Evolutionary conservation across 2,797 vertebrate species (phyloP), one percentile per base, ranked within the genome.

Genomic region (Numenius phaeopus): DNA sequence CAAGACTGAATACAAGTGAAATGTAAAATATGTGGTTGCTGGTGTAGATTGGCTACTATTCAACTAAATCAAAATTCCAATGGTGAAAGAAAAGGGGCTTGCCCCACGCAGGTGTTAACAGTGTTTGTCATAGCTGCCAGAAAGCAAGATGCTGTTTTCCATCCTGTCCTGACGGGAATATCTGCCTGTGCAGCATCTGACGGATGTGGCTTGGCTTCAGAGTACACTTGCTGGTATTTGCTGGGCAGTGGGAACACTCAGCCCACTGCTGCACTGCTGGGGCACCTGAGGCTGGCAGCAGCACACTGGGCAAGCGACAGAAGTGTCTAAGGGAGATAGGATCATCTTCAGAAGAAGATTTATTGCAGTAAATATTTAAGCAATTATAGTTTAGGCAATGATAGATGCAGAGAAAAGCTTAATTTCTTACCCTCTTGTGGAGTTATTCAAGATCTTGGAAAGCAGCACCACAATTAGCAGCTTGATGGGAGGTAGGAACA

Each of bases 41-140:
- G 40, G 5, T 37, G 15, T 71, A n/a, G 47, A 84, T 42, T 91
- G 77, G 52, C 42, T 83, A 10, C 37, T 67, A 18, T 44, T 77
- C 54, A 71, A 62, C 37, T 75, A 67, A 94, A 81, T 73, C 16
- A 52, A 39, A 80, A 52, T 49, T 83, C 55, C 50, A 64, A 39
- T 4, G 5, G 23, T 27, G 47, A 30, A 49, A 65, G 64, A 47
- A 83, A 34, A 65, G 19, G 24, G 32, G 16, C 34, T 44, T 52
- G 16, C 59, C 89, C 64, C 75, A 47, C 42, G 12, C 26, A 50
- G 67, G 49, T 75, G 46, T 64, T 77, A 71, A 30, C 32, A 71
- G 72, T n/a, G 47, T 80, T 93, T 83, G 46, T 76, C 75, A 40
- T 65, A 80, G 86, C 86, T 89, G 29, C 92, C 83, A 67, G 85